Conservation (phyloP, 2,113 vertebrate species). For the Tautogolabrus adspersus region DNA sequence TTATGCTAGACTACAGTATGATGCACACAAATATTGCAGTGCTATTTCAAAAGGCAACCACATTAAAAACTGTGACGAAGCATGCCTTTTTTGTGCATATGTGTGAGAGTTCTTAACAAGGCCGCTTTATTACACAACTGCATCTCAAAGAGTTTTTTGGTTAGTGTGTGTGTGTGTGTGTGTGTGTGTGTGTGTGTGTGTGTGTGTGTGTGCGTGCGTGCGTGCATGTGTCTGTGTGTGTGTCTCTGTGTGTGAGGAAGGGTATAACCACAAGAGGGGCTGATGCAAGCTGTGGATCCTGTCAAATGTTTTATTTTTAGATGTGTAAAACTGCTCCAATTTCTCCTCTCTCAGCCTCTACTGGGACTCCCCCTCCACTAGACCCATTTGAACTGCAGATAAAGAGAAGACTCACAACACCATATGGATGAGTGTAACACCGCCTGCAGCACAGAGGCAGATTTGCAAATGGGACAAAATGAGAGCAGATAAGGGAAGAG, state of each 20-base stretch:
- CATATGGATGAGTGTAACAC: conserved; percentile 34
- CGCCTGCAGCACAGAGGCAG: conserved; percentile 45
- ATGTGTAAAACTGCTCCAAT: conserved; percentile 75
- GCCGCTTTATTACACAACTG: conserved; percentile 56
- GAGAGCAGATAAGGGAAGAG: conserved; percentile 12
- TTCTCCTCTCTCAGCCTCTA: conserved; percentile 48
- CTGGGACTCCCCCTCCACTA: conserved; percentile 62
- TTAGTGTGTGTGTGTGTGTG: conserved; percentile 26
- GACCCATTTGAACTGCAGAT: conserved; percentile 61
- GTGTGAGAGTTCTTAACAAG: conserved; percentile 22
- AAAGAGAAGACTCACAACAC: conserved; percentile 50
- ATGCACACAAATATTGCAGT: conserved; percentile 7
- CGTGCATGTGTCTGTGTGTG: conserved; percentile 35
- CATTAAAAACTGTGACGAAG: conserved; percentile 30
- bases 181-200: conserved; percentile 3
- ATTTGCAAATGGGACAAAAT: conserved; percentile 57
- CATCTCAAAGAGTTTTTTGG: conserved; percentile 40
- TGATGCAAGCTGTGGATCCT: conserved; percentile 71
- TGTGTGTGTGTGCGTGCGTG: conserved; percentile 28
- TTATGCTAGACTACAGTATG: not conserved
- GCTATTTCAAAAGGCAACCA: conserved; percentile 6
- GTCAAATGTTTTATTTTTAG: conserved; percentile 82
- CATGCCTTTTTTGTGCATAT: not conserved
- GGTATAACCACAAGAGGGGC: conserved; percentile 55
- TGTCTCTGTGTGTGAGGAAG: conserved; percentile 45